Base-by-base conservation (phyloP, 2,113 vertebrate species). In the Lophochroa leadbeateri region DNA sequence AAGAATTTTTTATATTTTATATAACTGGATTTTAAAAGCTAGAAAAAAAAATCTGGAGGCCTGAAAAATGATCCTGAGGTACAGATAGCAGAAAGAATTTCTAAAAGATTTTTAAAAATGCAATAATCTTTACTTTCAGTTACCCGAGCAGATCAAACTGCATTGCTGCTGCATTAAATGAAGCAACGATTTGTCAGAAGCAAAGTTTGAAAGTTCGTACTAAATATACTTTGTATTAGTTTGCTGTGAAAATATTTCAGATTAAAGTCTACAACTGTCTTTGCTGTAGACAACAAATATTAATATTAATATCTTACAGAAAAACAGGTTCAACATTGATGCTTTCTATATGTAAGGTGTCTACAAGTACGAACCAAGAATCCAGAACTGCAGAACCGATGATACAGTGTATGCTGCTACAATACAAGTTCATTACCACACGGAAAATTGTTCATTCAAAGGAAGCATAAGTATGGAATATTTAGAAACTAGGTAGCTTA, bases 291-390 rank as follows among this genome's bases (percentile, higher is more conserved):
- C 3, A 52, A 25, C 2, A 61, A 69, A 64, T 79, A 49, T 3
- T 67, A 28, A 49, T 46, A 50, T 18, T 64, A 39, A 68, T 37
- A n/a, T 33, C 11, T 18, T 57, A 10, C 2, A 79, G 67, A 72
- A 92, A 80, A 77, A 58, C 11, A 60, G 12, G 9, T 41, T 77
- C 39, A 49, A 0, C 1, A 8, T 17, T 47, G 11, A 15, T 65
- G 19, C 5, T 77, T 16, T 33, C 13, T 61, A 7, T 41, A 41
- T 0, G 1, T 31, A 55, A 53, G 10, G 1, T 33, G 3, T 53
- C 29, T 63, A 37, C 7, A 61, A 65, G 53, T 13, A 52, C 1
- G 4, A 77, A 77, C 3, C 18, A 67, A 70, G 21, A 88, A 10
- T 35, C 8, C 44, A 79, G 41, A 93, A 49, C 13, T 35, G 17